Evolutionary conservation across 2,113 vertebrate species (phyloP).

Genomic region (Numida meleagris): DNA sequence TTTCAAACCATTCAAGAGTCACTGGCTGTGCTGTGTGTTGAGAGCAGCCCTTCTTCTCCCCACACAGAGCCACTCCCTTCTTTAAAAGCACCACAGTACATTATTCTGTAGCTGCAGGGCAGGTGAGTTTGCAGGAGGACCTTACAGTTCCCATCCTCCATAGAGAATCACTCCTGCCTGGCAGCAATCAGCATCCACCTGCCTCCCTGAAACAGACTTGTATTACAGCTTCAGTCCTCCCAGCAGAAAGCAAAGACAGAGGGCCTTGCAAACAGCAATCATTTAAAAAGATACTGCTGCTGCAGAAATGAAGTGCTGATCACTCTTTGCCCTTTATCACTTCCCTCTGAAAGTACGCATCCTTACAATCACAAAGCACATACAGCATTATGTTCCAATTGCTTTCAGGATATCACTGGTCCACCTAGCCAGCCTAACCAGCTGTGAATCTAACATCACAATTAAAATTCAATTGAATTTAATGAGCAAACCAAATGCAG

Average conservation of each 20-base stretch:
- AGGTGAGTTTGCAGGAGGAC: slow-evolving; percentile 16
- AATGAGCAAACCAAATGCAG: slow-evolving; percentile 7
- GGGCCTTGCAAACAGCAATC: background rate
- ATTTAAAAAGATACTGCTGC: background rate
- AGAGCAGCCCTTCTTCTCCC: background rate
- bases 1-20: background rate
- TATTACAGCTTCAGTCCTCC: slow-evolving; percentile 5
- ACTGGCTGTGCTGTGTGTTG: background rate
- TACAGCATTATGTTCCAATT: background rate
- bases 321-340: background rate
- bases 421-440: background rate
- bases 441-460: background rate
- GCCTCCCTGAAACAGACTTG: background rate
- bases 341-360: background rate
- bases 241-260: background rate
- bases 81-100: background rate
- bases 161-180: background rate
- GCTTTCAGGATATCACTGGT: background rate
- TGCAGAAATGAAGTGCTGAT: background rate
- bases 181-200: background rate
- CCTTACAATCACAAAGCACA: background rate
- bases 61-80: background rate
- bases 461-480: background rate
- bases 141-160: background rate
- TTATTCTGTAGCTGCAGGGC: slow-evolving; percentile 9